These are phyloP conservation scores for Dryococelus australis DNA, from an alignment of 2,888 invertebrate genomes.

Conservation along the genomic window DNA sequence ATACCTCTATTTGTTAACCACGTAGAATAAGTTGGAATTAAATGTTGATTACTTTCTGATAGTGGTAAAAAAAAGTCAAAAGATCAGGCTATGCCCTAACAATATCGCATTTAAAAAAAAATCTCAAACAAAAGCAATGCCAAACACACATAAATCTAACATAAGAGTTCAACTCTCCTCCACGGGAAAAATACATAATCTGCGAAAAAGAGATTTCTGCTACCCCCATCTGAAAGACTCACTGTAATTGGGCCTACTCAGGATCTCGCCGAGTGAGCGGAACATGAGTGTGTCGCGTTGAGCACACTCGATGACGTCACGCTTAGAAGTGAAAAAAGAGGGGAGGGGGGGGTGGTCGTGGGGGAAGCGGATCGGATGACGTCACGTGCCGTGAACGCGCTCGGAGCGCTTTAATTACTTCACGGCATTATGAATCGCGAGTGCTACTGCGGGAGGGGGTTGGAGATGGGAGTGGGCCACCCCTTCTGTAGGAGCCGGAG, in stretches of 20 bases:
- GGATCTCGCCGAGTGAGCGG: not conserved
- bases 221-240: not conserved
- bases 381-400: conserved; percentile 16
- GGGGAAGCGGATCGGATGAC: not conserved
- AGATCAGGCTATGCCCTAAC: too few relatives aligned
- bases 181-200: too few relatives aligned
- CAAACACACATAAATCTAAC: too few relatives aligned
- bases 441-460: not conserved
- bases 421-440: conserved; percentile 16
- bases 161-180: too few relatives aligned
- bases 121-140: too few relatives aligned
- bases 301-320: too few relatives aligned
- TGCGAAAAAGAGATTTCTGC: too few relatives aligned
- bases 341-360: not conserved
- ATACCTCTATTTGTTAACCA: too few relatives aligned
- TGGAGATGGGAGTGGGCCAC: not conserved
- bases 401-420: not conserved
- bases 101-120: too few relatives aligned
- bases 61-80: too few relatives aligned
- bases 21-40: too few relatives aligned
- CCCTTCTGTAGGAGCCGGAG: not conserved
- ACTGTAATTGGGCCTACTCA: not conserved
- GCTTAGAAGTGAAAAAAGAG: not conserved
- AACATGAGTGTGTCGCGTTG: not conserved
- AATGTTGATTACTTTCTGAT: too few relatives aligned